Evolutionary conservation across 2,888 invertebrate genomes (phyloP), one percentile per base, ranked within the genome.

Genomic region (Aphidius colemani): DNA sequence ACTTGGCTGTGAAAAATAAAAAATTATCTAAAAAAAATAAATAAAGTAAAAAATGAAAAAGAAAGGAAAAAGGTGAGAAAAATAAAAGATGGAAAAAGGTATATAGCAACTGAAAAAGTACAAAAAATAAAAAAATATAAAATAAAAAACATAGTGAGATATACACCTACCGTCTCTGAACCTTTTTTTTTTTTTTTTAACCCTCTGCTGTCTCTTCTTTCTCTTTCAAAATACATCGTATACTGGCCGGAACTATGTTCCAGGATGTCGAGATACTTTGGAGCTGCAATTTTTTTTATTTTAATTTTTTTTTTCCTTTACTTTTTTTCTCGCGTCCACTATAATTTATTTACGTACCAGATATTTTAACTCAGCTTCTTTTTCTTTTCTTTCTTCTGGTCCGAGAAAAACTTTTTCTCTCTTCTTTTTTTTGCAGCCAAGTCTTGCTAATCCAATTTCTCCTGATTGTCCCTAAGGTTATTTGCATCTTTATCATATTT

Each of bases 321-420:
- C 45, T 11, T 59, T 64, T 61, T 65, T 66, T 65, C 61, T 53
- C 46, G 51, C 45, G 72, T 71, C 70, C 71, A 68, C 72, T 71
- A 76, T 78, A 75, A 79, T 79, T 79, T 77, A 78, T 78, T 78
- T 74, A 76, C 75, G 73, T 70, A 68, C 69, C 71, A 74, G 75
- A 78, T 77, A 78, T 76, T 77, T 73, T 75, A 46, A 62, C 50
- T 61, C 46, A 41, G 57, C 62, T 64, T 64, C 59, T 53, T 65
- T 65, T 65, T 65, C 65, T 65, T 64, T 65, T 65, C 65, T 65
- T 64, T 64, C 55, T 61, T 65, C 57, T 65, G 61, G 58, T 65
- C 65, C 43, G n/a, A n/a, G 49, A 44, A 53, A 51, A 61, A 65
- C 57, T 61, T 58, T 61, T 65, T 58, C 46, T 46, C 18, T 41